phyloP scores from a whole-genome alignment of 2,797 vertebrate genomes.

The Otus scops region DNA sequence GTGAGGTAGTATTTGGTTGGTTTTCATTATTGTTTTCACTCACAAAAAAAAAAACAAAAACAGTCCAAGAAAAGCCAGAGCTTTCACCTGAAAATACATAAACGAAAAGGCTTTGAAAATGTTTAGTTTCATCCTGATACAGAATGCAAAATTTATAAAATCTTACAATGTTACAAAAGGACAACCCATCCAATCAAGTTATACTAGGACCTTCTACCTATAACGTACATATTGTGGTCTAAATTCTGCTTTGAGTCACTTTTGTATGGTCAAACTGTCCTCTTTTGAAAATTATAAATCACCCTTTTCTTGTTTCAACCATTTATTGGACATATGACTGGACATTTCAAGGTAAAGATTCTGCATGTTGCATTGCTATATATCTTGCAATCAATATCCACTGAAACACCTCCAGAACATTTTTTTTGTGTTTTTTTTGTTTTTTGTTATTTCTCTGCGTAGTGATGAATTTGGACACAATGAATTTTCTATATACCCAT shows the following conservation, averaged over 20 bases:
- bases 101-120: not conserved
- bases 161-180: not conserved
- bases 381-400: not conserved
- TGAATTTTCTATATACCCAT: not conserved
- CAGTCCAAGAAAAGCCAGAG: not conserved
- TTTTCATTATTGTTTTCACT: not conserved
- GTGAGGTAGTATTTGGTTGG: not conserved
- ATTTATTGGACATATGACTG: not conserved
- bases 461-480: not conserved
- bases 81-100: not conserved
- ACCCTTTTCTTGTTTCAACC: not conserved
- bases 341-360: not conserved
- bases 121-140: not conserved
- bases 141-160: not conserved
- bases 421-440: not conserved
- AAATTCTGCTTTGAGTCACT: not conserved
- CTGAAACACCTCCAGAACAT: not conserved
- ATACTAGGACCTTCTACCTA: not conserved
- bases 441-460: not conserved
- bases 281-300: not conserved
- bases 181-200: not conserved
- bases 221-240: not conserved
- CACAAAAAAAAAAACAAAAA: not conserved
- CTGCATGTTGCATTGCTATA: not conserved
- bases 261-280: not conserved